These are phyloP conservation scores for Eupeodes luniger DNA, from an alignment of 2,888 invertebrate genomes.

Conservation along the genomic window DNA sequence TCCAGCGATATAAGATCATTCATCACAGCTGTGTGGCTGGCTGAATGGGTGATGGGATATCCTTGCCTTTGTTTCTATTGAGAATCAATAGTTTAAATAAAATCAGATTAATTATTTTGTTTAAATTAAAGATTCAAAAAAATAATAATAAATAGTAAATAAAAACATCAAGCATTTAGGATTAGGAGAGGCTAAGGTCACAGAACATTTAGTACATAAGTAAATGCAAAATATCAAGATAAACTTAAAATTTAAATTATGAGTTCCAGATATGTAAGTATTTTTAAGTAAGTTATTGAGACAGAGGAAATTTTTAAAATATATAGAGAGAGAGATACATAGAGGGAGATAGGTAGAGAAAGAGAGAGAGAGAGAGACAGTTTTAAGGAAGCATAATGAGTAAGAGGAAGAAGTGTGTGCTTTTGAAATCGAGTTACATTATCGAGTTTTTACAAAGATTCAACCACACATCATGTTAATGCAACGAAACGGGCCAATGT, in stretches of 20 bases:
- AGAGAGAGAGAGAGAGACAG: not conserved
- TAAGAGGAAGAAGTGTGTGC: conserved; percentile 21
- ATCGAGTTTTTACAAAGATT: conserved; percentile 67
- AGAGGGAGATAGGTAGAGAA: conserved; percentile 21
- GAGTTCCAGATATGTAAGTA: conserved; percentile 14
- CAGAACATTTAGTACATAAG: conserved; percentile 48
- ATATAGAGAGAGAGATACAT: conserved; percentile 47
- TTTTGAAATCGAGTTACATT: conserved; percentile 67
- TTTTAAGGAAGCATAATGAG: conserved; percentile 43
- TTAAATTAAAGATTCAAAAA: not conserved
- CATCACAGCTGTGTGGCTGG: conserved; percentile 78
- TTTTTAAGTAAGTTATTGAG: not conserved
- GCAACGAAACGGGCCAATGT: conserved; percentile 5
- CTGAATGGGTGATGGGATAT: conserved; percentile 71
- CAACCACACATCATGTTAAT: conserved; percentile 40
- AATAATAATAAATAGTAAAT: conserved; percentile 1
- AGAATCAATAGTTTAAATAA: conserved; percentile 33
- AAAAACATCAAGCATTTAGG: conserved; percentile 52
- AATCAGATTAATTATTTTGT: conserved; percentile 13
- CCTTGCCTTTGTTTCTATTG: conserved; percentile 71
- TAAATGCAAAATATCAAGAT: conserved; percentile 60
- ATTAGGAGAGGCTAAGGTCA: conserved; percentile 44
- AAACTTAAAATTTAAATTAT: conserved; percentile 41
- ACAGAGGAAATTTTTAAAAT: not conserved
- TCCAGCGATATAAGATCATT: conserved; percentile 89